Evolutionary conservation across 2,113 vertebrate genomes (phyloP), one percentile per base, ranked within the genome.

Genomic region (Pardalotus punctatus): DNA sequence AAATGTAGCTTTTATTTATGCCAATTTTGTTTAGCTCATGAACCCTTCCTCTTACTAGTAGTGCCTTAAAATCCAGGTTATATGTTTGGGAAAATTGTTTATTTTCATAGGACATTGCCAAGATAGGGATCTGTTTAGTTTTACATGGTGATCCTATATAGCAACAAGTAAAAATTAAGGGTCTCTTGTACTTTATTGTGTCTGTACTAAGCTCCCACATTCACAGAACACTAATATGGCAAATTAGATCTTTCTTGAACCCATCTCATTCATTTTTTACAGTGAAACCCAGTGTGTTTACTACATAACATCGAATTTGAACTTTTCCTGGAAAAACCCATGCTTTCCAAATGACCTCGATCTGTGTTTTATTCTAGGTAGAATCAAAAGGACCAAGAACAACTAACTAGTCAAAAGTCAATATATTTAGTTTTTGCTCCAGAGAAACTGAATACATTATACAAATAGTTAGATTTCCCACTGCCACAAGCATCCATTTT

Each of bases 401-500:
- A 11, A 23, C 58, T 93, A 82, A 80, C 58, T 31, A 82, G 58
- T 62, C 62, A 88, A 90, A 93, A 95, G 57, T 57, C 85, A 90
- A 90, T 88, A 86, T 50, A 92, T 69, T 91, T 93, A 88, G 73
- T 7, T 82, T 91, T 93, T 86, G 5, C 70, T 93, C 45, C 38
- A 91, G 81, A 93, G 73, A 79, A n/a, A 72, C 29, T 67, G 38
- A 81, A 94, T 91, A 91, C 91, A 87, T 91, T 87, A 88, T 81
- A 92, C 5, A 91, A 61, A 64, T 79, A 86, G 67, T 88, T 88
- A 85, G 74, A 89, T 76, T 91, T 54, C 42, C 40, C 50, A 91
- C 38, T 80, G 87, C 65, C 70, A 91, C 54, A 65, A 66, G 24
- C 40, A 90, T 90, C 43, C 50, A 78, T 95, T 94, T 95, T 81